Evolutionary conservation across 2,797 vertebrate species (phyloP).

Genomic region (Rhynchonycteris naso): DNA sequence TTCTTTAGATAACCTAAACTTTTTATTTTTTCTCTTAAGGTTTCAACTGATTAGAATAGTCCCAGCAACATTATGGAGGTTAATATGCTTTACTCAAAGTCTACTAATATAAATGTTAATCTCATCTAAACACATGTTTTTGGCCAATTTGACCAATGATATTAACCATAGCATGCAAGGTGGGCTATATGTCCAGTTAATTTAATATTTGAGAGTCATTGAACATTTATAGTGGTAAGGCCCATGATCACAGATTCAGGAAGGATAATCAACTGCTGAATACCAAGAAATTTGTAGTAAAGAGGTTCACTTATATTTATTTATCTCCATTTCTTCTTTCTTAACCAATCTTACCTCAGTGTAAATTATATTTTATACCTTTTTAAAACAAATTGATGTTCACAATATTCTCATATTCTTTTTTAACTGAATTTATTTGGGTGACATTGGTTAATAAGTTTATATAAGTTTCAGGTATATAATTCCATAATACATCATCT

Average conservation of each 20-base stretch:
- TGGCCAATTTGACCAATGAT: not conserved
- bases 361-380: not conserved
- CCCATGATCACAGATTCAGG: not conserved
- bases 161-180: not conserved
- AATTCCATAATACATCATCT: too few species aligned
- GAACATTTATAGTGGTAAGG: not conserved
- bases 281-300: not conserved
- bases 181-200: not conserved
- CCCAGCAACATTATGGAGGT: not conserved
- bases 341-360: not conserved
- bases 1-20: not conserved
- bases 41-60: not conserved
- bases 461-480: too few species aligned
- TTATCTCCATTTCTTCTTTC: not conserved
- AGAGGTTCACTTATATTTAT: not conserved
- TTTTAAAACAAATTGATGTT: not conserved
- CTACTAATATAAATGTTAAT: not conserved
- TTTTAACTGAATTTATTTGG: too few species aligned
- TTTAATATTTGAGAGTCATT: not conserved
- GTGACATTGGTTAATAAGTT: too few species aligned
- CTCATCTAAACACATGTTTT: not conserved
- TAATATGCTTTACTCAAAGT: not conserved
- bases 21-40: not conserved
- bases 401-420: not conserved
- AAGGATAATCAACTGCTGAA: not conserved